These are phyloP conservation scores for Alauda arvensis DNA, from an alignment of 2,797 vertebrate genomes.

Conservation along the genomic window DNA sequence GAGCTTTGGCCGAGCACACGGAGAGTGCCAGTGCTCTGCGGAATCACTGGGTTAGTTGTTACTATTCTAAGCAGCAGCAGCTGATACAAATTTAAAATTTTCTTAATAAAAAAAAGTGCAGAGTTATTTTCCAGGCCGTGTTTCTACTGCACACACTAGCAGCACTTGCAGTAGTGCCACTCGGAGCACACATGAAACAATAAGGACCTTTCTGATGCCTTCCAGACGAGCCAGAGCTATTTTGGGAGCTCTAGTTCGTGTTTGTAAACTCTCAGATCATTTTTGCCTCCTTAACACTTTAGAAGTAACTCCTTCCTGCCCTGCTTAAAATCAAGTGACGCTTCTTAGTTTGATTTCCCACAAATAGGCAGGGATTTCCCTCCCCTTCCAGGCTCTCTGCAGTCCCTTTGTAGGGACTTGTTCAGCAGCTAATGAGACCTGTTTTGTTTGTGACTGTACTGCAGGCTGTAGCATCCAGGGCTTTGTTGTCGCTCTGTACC, in stretches of 20 bases:
- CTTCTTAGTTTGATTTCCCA: constrained; percentile 18
- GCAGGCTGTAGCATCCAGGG: neutral
- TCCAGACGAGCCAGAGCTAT: constrained; percentile 44
- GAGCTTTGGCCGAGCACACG: neutral
- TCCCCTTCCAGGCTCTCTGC: neutral
- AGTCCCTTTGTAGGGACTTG: neutral
- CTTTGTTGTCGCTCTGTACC: neutral
- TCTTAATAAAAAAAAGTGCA: neutral
- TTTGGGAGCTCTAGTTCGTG: neutral
- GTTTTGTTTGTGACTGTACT: neutral
- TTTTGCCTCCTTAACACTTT: constrained; percentile 12
- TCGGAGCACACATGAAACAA: constrained; percentile 28
- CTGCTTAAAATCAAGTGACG: neutral
- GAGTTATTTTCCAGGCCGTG: constrained; percentile 17
- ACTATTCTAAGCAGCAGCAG: constrained; percentile 39
- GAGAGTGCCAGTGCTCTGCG: neutral
- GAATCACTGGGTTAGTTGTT: constrained; percentile 9
- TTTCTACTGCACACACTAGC: constrained; percentile 4
- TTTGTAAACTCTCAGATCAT: constrained; percentile 41
- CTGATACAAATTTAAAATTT: constrained; percentile 43
- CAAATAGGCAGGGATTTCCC: neutral
- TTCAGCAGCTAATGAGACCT: neutral
- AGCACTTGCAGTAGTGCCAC: neutral
- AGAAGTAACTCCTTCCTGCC: constrained; percentile 5
- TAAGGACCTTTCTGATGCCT: constrained; percentile 47